A percentile compares a stretch with the other conserved stretches of the same genome.
Evolutionary conservation across 1,140 invertebrate species (phyloP).

Genomic region (Diorhabda sublineata): DNA sequence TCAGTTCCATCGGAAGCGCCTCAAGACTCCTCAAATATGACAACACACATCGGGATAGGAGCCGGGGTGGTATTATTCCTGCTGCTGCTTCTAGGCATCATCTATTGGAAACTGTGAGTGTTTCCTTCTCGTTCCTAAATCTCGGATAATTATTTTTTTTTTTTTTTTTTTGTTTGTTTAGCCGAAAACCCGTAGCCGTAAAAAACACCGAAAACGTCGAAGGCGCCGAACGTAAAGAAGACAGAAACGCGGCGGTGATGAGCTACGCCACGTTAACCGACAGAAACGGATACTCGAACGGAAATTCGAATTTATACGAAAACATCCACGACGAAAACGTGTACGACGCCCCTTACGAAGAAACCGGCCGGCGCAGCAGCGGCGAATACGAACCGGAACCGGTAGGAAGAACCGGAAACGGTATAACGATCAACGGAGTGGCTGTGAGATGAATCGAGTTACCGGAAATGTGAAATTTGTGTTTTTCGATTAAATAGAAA

Average conservation of each 20-base stretch:
- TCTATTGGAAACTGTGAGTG: constrained; percentile 74
- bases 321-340: constrained; percentile 70
- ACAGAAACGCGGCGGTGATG: constrained; percentile 80
- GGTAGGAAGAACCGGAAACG: constrained; percentile 53
- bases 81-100: constrained; percentile 67
- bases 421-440: constrained; percentile 70
- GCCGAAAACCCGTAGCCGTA: constrained; percentile 75
- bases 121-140: background rate
- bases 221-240: constrained; percentile 77
- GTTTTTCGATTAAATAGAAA: background rate
- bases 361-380: constrained; percentile 53
- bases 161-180: constrained; percentile 41
- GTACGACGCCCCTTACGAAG: constrained; percentile 61
- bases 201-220: constrained; percentile 85
- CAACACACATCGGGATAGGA: constrained; percentile 73
- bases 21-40: constrained; percentile 65
- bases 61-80: constrained; percentile 73
- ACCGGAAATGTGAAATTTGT: background rate
- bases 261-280: constrained; percentile 76
- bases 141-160: background rate
- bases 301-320: constrained; percentile 63
- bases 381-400: constrained; percentile 69
- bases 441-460: constrained; percentile 56
- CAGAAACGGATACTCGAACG: constrained; percentile 50
- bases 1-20: constrained; percentile 59